phyloP scores from a whole-genome alignment of 2,113 vertebrate species.

The Condylura cristata region DNA sequence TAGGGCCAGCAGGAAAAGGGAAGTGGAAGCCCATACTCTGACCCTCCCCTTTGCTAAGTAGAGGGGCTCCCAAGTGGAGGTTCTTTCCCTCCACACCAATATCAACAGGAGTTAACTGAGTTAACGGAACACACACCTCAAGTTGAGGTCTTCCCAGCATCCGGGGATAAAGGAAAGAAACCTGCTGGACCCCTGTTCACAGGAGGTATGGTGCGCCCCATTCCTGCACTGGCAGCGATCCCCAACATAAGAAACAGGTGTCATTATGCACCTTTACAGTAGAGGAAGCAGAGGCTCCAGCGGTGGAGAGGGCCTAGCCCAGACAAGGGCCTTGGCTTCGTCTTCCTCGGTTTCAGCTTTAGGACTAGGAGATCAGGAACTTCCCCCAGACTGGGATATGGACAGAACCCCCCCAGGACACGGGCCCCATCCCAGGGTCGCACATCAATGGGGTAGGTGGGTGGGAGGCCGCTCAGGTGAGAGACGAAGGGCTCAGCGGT shows the following conservation, averaged over 20 bases:
- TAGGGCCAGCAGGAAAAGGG: neutral
- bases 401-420: neutral
- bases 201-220: neutral
- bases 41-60: neutral
- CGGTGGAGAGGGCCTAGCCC: neutral
- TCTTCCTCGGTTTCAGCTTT: neutral
- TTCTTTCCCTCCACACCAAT: neutral
- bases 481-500: neutral
- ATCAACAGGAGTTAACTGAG: neutral
- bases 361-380: neutral
- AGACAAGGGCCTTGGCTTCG: neutral
- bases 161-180: neutral
- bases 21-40: neutral
- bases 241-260: neutral
- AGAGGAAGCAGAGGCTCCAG: neutral
- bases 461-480: neutral
- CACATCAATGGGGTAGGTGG: neutral
- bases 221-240: fast-evolving
- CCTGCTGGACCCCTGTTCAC: no score
- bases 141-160: neutral
- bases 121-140: neutral
- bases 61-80: fast-evolving
- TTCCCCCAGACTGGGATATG: neutral
- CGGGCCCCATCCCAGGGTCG: neutral
- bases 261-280: neutral